Evolutionary conservation across 2,797 vertebrate genomes (phyloP), one percentile per base, ranked within the genome.

Genomic region (Esox masquinongy): DNA sequence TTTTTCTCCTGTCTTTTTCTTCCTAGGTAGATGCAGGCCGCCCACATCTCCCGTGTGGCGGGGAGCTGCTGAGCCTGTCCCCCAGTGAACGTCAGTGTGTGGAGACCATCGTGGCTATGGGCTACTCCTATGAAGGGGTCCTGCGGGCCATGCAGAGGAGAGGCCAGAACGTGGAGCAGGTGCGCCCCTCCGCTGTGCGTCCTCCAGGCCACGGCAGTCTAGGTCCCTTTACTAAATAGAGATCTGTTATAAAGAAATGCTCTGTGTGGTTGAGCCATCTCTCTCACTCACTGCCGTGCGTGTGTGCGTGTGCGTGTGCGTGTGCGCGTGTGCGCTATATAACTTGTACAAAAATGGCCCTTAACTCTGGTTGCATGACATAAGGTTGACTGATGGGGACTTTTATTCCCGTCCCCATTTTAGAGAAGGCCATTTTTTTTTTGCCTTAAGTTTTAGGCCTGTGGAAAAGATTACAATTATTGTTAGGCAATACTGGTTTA

Each of bases 111-210:
- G 95, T 98, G 83, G 92, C 93, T 87, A 99, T 99, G 97, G 98
- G 98, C 4, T 99, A 99, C 87, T 96, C 96, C 0, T 97, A 96
- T 0, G 96, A 99, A 74, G 95, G 95, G 0, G 96, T 98, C 74
- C 86, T 99, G 75, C 95, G 94, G 89, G 98, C 98, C 88, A 98
- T 99, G 96, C 97, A 97, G 92, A 96, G 94, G 91, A 97, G 96
- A 87, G 97, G 97, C 72, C 95, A 97, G 91, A 97, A 97, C 70
- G 94, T 99, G 85, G 98, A 99, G 84, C 97, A 99, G 96, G 98
- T 99, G 83, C n/a, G 84, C 79, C 47, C 66, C 79, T 43, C 66
- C 34, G 80, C 86, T 84, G 3, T 66, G 64, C 69, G 31, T 17
- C 49, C 43, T 17, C 51, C 9, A 19, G 0, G 69, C 3, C 50